phyloP scores from a whole-genome alignment of 2,797 vertebrate genomes.

The Micropoecilia bifurca region DNA sequence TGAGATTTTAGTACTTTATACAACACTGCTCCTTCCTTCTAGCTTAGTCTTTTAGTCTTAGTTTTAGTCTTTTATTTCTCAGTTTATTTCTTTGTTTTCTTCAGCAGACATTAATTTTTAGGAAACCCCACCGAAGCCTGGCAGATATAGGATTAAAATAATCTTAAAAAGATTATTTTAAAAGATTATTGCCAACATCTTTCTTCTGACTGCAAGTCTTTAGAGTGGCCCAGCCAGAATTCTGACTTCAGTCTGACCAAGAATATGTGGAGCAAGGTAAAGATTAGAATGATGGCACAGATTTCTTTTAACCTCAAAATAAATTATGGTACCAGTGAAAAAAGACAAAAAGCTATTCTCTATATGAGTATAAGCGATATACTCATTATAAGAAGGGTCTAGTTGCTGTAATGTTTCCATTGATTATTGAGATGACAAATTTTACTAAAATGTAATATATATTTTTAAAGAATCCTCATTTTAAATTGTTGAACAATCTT shows the following conservation, averaged over 20 bases:
- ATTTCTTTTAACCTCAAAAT: background rate
- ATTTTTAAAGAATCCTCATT: background rate
- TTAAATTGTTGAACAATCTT: background rate
- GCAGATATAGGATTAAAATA: background rate
- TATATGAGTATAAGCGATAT: too few species aligned
- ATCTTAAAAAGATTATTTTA: background rate
- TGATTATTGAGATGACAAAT: background rate
- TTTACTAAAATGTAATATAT: background rate
- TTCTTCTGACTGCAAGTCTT: background rate
- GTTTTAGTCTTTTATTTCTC: background rate
- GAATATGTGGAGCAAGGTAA: background rate
- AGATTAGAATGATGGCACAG: background rate
- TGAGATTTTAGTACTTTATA: too few species aligned
- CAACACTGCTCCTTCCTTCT: too few species aligned
- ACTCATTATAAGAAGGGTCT: too few species aligned
- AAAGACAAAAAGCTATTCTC: too few species aligned
- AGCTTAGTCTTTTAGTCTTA: background rate
- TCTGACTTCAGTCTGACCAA: background rate
- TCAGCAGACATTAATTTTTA: background rate
- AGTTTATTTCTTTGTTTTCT: background rate
- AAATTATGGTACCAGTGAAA: too few species aligned
- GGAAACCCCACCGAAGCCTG: background rate
- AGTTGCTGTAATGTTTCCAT: background rate
- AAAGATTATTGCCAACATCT: too few species aligned
- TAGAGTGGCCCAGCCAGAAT: background rate